Evolutionary conservation across 1,140 invertebrate species (phyloP), one percentile per base, ranked within the genome.

Genomic region (Notospermus geniculatus): DNA sequence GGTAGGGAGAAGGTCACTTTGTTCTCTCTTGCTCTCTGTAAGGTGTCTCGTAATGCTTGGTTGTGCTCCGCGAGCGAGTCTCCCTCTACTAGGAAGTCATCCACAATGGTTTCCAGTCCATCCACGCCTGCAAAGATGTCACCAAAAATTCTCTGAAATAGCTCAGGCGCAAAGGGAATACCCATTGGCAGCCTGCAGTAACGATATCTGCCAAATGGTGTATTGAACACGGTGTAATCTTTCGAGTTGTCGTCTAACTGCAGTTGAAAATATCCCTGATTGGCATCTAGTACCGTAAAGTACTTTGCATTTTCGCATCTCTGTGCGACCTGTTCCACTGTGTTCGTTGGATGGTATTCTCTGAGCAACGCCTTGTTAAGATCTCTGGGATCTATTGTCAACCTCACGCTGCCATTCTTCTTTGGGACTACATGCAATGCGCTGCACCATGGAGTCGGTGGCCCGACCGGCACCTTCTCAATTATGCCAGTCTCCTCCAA

Each of bases 151-250:
- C 46, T 19, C 25, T 50, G 46, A 50, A n/a, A 43, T 43, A 43
- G 19, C 19, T 43, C 39, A 19, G 46, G 46, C n/a, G 46, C 46
- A 19, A n/a, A n/a, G n/a, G n/a, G 4, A 9, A 50, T 50, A n/a
- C 46, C 46, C 46, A 50, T 50, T n/a, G 46, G 46, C n/a, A 50
- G 25, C 46, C 46, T 50, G 4, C n/a, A 7, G 25, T 50, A 50
- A 7, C 46, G 5, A 27, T 7, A 50, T 23, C 46, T 19, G 46
- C 46, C 46, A 50, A 50, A 50, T 4, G 46, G 46, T 43, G 39
- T 43, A 43, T 43, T 43, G 19, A 43, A 43, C 11, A 43, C 39
- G 19, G 39, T 43, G 39, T 13, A 19, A 11, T 13, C 11, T 13
- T 19, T 43, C 19, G 39, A 43, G 11, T 43, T 19, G 11, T 43